phyloP scores from a whole-genome alignment of 92 coral and sea anemone genomes.

The Actinostola sp. region DNA sequence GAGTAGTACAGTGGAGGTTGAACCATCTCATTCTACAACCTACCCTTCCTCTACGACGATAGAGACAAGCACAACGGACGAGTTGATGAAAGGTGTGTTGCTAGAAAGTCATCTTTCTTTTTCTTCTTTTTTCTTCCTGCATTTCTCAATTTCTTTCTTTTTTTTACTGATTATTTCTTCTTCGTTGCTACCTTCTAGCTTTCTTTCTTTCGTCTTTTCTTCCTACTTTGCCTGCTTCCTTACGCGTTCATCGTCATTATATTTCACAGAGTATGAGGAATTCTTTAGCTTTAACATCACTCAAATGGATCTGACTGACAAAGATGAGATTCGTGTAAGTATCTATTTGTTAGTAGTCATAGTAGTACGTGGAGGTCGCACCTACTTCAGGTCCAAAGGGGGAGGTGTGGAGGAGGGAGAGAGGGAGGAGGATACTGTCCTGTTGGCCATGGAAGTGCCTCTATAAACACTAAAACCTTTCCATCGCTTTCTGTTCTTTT shows the following conservation, averaged over 20 bases:
- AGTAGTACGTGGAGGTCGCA: too few relatives aligned
- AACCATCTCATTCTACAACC: neutral
- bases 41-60: neutral
- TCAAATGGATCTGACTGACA: conserved; percentile 1
- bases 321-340: conserved; percentile 5
- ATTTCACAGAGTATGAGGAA: conserved; percentile 10
- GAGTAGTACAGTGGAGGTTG: neutral
- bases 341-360: neutral
- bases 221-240: too few relatives aligned
- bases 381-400: too few relatives aligned
- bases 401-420: too few relatives aligned
- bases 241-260: neutral
- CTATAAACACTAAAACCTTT: too few relatives aligned
- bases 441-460: too few relatives aligned
- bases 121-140: neutral
- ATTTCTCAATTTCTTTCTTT: too few relatives aligned
- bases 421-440: too few relatives aligned
- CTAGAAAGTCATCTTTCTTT: neutral
- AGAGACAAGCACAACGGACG: neutral
- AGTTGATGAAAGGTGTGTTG: neutral
- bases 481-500: too few relatives aligned
- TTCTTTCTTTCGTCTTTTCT: too few relatives aligned
- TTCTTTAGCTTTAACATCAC: conserved; percentile 4
- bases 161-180: too few relatives aligned
- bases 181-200: too few relatives aligned